Percentiles rank a stretch among this genome's conserved stretches.
phyloP scores from a whole-genome alignment of 2,888 invertebrate genomes.

The Yponomeuta evonymella region DNA sequence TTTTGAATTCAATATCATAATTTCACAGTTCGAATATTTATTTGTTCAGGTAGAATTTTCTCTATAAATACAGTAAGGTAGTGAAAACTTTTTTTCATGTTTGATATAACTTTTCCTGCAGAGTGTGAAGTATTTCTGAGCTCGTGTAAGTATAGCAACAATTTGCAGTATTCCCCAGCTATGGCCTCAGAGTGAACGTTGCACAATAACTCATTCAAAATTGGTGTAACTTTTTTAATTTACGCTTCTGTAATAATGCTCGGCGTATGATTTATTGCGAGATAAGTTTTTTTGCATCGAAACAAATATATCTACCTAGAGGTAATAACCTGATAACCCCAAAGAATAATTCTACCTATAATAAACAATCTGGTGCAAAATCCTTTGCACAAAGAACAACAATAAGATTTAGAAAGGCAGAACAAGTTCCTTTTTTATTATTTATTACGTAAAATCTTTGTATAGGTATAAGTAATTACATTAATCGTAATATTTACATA shows the following conservation, averaged over 20 bases:
- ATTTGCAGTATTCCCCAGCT: conserved; percentile 32
- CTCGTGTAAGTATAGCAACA: not conserved
- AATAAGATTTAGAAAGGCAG: too few species aligned
- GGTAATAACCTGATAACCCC: not conserved
- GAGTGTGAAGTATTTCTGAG: conserved; percentile 11
- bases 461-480: too few species aligned
- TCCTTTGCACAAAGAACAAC: too few species aligned
- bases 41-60: not conserved
- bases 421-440: too few species aligned
- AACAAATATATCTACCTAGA: not conserved
- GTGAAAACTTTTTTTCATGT: not conserved
- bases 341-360: too few species aligned
- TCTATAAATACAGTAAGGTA: not conserved
- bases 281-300: conserved; percentile 33
- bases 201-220: conserved; percentile 71
- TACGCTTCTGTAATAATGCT: conserved; percentile 61
- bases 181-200: conserved; percentile 21
- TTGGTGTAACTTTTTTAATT: conserved; percentile 73
- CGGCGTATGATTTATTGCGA: conserved; percentile 58
- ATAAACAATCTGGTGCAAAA: too few species aligned
- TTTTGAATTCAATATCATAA: conserved; percentile 5
- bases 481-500: too few species aligned
- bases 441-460: too few species aligned
- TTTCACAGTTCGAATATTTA: not conserved
- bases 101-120: not conserved